A percentile compares a stretch with the other conserved stretches of the same genome.
Evolutionary conservation across 1,140 invertebrate species (phyloP).

Genomic region (Mylabris phalerata): DNA sequence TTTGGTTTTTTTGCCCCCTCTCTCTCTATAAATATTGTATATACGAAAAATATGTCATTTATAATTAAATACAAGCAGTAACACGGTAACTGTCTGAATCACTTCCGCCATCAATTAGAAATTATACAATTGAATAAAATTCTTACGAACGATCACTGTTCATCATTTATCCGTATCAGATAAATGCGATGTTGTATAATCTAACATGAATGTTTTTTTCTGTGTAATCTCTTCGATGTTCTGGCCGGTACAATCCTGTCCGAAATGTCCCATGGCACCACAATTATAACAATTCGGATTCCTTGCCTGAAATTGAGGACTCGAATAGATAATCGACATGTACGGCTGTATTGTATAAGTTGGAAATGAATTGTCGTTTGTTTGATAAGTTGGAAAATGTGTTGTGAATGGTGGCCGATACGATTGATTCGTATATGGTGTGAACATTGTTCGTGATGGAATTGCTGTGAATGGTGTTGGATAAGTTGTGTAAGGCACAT

Average conservation of each 20-base stretch:
- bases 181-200: slow-evolving; percentile 8
- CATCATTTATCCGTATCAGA: slow-evolving; percentile 21
- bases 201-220: slow-evolving; percentile 51
- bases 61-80: slow-evolving; percentile 11
- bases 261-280: slow-evolving; percentile 68
- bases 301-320: slow-evolving; percentile 46
- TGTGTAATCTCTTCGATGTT: slow-evolving; percentile 82
- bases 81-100: slow-evolving; percentile 21
- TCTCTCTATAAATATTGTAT: too few relatives aligned
- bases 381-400: slow-evolving; percentile 28
- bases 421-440: slow-evolving; percentile 16
- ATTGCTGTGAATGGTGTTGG: slow-evolving; percentile 42
- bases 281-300: slow-evolving; percentile 62
- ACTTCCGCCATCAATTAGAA: neutral
- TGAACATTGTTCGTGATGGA: slow-evolving; percentile 32
- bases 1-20: too few relatives aligned
- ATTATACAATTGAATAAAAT: too few relatives aligned
- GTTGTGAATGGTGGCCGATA: slow-evolving; percentile 27
- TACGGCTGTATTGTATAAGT: slow-evolving; percentile 46
- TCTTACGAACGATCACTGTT: neutral
- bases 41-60: neutral
- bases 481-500: slow-evolving; percentile 41
- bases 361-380: slow-evolving; percentile 23
- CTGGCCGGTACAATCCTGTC: slow-evolving; percentile 74
- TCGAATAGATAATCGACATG: slow-evolving; percentile 43